Evolutionary conservation across 2,797 vertebrate genomes (phyloP).

Genomic region (Clamator glandarius): DNA sequence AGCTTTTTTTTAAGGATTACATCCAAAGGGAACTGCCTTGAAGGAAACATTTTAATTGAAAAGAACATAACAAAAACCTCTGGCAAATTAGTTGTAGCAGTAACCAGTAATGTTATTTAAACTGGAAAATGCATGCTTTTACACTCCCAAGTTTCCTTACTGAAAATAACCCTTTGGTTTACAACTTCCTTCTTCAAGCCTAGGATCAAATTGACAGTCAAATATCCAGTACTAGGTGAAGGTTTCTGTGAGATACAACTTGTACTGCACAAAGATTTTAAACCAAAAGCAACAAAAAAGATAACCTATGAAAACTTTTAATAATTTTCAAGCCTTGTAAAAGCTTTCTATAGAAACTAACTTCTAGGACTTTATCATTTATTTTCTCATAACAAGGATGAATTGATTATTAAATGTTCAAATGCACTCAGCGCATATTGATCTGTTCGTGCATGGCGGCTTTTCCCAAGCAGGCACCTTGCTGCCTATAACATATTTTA

Average conservation of each 20-base stretch:
- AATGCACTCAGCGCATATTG: constrained; percentile 79
- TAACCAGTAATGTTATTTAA: background rate
- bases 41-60: background rate
- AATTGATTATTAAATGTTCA: constrained; percentile 80
- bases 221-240: background rate
- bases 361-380: constrained; percentile 74
- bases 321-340: constrained; percentile 71
- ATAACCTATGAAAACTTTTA: constrained; percentile 68
- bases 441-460: constrained; percentile 67
- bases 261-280: constrained; percentile 38
- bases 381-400: constrained; percentile 80
- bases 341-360: constrained; percentile 76
- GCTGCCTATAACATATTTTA: constrained; percentile 75
- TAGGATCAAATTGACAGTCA: constrained; percentile 26
- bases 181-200: background rate
- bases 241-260: background rate
- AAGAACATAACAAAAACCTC: background rate
- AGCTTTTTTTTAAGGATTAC: background rate
- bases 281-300: constrained; percentile 37
- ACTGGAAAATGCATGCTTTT: background rate
- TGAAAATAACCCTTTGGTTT: background rate
- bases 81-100: background rate
- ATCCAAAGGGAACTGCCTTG: background rate
- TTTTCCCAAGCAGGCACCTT: constrained; percentile 74
- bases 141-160: background rate